Base-by-base conservation (phyloP, 1,140 invertebrate species). In the Bombus consobrinus region DNA sequence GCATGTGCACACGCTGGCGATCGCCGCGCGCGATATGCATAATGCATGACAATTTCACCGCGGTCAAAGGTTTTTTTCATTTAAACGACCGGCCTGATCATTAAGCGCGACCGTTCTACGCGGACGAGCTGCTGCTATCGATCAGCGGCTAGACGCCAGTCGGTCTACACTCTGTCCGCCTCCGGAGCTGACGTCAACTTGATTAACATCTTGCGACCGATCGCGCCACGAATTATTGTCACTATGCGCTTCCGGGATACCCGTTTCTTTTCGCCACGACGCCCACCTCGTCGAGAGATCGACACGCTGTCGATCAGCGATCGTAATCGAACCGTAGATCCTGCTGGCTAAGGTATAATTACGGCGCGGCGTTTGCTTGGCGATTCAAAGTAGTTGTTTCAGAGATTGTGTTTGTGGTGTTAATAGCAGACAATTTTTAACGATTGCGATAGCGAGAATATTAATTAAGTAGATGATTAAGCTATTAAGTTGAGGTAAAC, bases 41-140 rank as follows among this genome's bases (percentile, higher is more conserved):
- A 88, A 88, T 88, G 74, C 83, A 79, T 79, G 88, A 85, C 87
- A 88, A 89, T 88, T 86, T 89, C 79, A 79, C 37, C 79, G 74
- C 69, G 57, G 69, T 66, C 43, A 28, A 86, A 34, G 32, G 69
- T 34, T 18, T 88, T 89, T 89, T 87, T 80, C 62, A 76, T 88
- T 77, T 82, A 78, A 83, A 86, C 87, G 73, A 79, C 39, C 84
- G 37, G 59, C 41, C 62, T 32, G 76, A 80, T 85, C 83, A 85
- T 85, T 85, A 85, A 80, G 77, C 81, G 43, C 41, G 81, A 57
- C 53, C 66, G 41, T 86, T 82, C 79, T 39, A 6, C 13, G 59
- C 53, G 64, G 25, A 80, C 76, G 18, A 53, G 59, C 39, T 18
- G 43, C 43, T 25, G 62, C 59, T 85, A 75, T 81, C 85, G 74